Base-by-base conservation (phyloP, 1,140 invertebrate species). In the Hylyphantes graminicola region DNA sequence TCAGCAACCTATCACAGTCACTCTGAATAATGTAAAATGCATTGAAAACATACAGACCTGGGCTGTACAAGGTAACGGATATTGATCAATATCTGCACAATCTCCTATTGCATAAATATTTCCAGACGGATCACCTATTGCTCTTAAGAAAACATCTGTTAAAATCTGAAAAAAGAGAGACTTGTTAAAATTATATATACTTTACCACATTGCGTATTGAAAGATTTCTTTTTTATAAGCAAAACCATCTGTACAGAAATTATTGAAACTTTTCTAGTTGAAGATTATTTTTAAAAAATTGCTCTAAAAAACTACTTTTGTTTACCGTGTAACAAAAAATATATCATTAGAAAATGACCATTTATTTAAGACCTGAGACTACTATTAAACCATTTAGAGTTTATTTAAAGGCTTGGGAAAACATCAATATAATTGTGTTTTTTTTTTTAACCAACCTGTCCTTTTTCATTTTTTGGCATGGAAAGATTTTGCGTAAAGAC, bases 81-180 rank as follows among this genome's bases (percentile, higher is more conserved):
- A 59, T 12, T 87, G 85, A 54, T 87, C 82, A 48, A 90, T 87
- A 59, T 89, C 87, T 53, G 89, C 87, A 87, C 89, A 90, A 82
- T 90, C 89, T 10, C 89, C 89, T 12, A 90, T 54, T 17, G 89
- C 89, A 87, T 86, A 90, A 63, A 87, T 73, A 85, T 86, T 76
- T 68, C 61, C 84, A 17, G 19, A 21, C 5, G 83, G 64, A 82
- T 88, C 88, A 50, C 80, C 87, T 13, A 88, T 55, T 53, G 90
- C 86, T 78, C 87, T 73, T 10, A 90, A 85, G 68, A 87, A 86
- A 21, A 86, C 51, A 83, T 90, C 88, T 17, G 88, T 88, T 35
- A 90, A 61, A 17, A 90, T 88, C 88, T 89, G 75, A 10, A 61
- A 73, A 9, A 72, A 59, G 68, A 68, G 0, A 2, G 61, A 73